Conservation (phyloP, 1,140 invertebrate genomes). For the Drosophila novamexicana region DNA sequence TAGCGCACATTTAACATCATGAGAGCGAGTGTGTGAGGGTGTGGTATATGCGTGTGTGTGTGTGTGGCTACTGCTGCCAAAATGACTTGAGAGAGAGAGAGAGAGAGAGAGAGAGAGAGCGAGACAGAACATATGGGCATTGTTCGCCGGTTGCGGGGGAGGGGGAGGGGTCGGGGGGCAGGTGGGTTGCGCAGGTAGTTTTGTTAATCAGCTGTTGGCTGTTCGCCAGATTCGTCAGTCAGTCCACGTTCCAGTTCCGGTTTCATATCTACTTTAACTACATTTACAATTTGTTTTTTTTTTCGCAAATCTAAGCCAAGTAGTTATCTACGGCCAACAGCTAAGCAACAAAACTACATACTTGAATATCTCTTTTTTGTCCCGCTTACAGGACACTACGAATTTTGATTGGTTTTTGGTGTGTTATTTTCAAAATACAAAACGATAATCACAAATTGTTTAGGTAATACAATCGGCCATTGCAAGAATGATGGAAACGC, state of each 20-base stretch:
- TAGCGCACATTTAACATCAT: conserved; percentile 31
- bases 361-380: conserved; percentile 29
- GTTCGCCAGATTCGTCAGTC: conserved; percentile 22
- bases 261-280: conserved; percentile 58
- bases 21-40: conserved; percentile 9
- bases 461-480: not conserved
- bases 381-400: conserved; percentile 47
- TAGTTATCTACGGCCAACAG: conserved; percentile 69
- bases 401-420: conserved; percentile 33
- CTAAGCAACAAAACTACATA: conserved; percentile 81
- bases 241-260: conserved; percentile 26
- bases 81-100: too few species aligned
- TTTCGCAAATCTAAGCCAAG: conserved; percentile 48
- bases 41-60: not conserved
- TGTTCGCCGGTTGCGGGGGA: too few species aligned
- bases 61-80: too few species aligned
- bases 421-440: conserved; percentile 46
- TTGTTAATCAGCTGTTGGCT: conserved; percentile 77
- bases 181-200: conserved; percentile 45
- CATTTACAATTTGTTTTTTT: conserved; percentile 29
- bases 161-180: too few species aligned
- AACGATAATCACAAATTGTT: conserved; percentile 40
- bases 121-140: too few species aligned
- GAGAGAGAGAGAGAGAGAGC: too few species aligned
- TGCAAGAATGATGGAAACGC: conserved; percentile 11